Evolutionary conservation across 2,113 vertebrate genomes (phyloP).

Genomic region (Grantiella picta): DNA sequence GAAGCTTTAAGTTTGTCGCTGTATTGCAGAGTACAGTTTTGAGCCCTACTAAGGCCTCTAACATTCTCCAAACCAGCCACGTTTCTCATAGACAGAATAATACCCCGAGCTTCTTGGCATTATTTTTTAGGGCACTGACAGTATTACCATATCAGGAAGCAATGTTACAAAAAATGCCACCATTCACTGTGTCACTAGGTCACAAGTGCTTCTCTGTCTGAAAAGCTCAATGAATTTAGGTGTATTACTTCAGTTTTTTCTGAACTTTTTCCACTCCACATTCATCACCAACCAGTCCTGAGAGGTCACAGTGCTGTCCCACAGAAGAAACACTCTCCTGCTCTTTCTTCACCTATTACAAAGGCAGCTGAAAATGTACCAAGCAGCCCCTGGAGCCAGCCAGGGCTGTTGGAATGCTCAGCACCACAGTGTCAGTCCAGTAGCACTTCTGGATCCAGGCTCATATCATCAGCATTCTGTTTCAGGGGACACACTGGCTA

Average conservation of each 20-base stretch:
- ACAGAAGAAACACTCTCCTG: background rate
- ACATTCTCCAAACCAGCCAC: background rate
- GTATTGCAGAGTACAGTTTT: background rate
- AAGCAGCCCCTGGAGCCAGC: background rate
- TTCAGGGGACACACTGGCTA: background rate
- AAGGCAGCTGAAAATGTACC: background rate
- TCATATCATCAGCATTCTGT: background rate
- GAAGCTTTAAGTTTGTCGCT: constrained; percentile 10
- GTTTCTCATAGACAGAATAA: background rate
- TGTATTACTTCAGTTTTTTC: background rate
- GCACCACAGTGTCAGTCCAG: background rate
- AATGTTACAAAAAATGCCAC: constrained; percentile 5
- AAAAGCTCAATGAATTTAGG: background rate
- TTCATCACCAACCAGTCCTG: background rate
- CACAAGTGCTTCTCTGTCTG: background rate
- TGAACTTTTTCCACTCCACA: rapidly evolving
- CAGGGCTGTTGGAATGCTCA: background rate
- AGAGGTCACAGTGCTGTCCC: background rate
- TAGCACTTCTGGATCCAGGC: background rate
- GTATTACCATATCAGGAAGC: background rate
- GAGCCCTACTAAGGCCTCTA: background rate
- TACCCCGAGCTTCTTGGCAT: background rate
- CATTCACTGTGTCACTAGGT: background rate
- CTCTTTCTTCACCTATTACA: background rate
- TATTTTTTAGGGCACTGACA: background rate